These are phyloP conservation scores for Sebastes nivosus DNA, from an alignment of 2,797 vertebrate species.

Conservation along the genomic window DNA sequence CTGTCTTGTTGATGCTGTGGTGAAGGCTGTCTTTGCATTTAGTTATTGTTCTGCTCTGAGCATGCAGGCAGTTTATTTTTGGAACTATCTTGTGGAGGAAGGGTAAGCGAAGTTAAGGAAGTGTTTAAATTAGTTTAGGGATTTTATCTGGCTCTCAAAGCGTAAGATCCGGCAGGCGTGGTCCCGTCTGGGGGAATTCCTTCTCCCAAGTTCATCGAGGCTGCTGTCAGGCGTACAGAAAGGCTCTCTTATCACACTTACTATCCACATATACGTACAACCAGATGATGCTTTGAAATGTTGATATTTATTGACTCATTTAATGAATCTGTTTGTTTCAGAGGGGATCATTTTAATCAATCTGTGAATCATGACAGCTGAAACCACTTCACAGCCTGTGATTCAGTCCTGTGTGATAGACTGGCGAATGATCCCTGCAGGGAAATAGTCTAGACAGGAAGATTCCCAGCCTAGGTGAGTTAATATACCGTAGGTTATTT, in stretches of 20 bases:
- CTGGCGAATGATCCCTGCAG: slow-evolving; percentile 55
- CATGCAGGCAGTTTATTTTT: slow-evolving; percentile 59
- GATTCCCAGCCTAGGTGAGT: slow-evolving; percentile 47
- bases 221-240: slow-evolving; percentile 21
- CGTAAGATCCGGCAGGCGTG: slow-evolving; percentile 71
- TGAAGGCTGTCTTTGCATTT: slow-evolving; percentile 21
- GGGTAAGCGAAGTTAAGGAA: slow-evolving; percentile 65
- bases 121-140: slow-evolving; percentile 76
- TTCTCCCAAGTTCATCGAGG: slow-evolving; percentile 40
- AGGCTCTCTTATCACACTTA: slow-evolving; percentile 22
- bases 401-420: slow-evolving; percentile 22
- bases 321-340: slow-evolving; percentile 8
- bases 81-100: slow-evolving; percentile 57
- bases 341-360: slow-evolving; percentile 13
- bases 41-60: slow-evolving; percentile 52
- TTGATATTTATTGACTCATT: neutral
- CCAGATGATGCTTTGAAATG: neutral
- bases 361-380: slow-evolving; percentile 32
- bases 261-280: slow-evolving; percentile 8
- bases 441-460: slow-evolving; percentile 77
- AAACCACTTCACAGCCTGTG: slow-evolving; percentile 19
- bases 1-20: slow-evolving; percentile 20
- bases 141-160: slow-evolving; percentile 68
- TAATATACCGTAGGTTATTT: slow-evolving; percentile 28
- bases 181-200: slow-evolving; percentile 76